A percentile compares a stretch with the other conserved stretches of the same genome.
phyloP scores from a whole-genome alignment of 2,113 vertebrate species.

The Budorcas taxicolor region DNA sequence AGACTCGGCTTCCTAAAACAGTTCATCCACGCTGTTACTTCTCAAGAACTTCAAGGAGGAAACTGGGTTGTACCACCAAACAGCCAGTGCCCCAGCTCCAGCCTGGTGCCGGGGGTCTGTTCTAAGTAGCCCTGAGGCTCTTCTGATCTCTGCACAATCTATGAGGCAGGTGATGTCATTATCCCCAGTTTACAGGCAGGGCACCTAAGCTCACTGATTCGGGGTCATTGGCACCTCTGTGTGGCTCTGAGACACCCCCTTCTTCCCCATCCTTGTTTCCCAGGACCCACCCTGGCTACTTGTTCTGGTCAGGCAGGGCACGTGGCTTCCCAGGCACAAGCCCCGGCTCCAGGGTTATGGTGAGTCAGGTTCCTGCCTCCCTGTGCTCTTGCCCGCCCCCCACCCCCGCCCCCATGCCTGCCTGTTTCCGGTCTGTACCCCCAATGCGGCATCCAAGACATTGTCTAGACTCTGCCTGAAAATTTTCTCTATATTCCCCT shows the following conservation, averaged over 20 bases:
- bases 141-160: background rate
- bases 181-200: background rate
- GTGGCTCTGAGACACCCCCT: rapidly evolving
- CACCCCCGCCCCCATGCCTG: rapidly evolving
- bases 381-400: rapidly evolving
- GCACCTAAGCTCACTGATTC: background rate
- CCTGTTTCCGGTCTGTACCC: background rate
- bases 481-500: background rate
- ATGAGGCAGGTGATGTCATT: background rate
- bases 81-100: background rate
- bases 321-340: background rate
- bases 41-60: background rate
- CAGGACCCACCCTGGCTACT: too few relatives aligned
- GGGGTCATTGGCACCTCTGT: background rate
- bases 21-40: conserved; percentile 5
- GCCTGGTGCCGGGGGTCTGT: rapidly evolving
- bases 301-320: rapidly evolving
- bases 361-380: background rate
- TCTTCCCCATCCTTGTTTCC: too few relatives aligned
- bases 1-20: conserved; percentile 55
- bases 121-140: rapidly evolving
- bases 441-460: background rate
- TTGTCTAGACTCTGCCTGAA: background rate
- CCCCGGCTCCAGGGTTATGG: background rate
- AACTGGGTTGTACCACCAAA: background rate